Percentiles rank a stretch among this genome's conserved stretches.
These are phyloP conservation scores for Oryzias melastigma DNA, from an alignment of 2,113 vertebrate genomes.

Conservation along the genomic window DNA sequence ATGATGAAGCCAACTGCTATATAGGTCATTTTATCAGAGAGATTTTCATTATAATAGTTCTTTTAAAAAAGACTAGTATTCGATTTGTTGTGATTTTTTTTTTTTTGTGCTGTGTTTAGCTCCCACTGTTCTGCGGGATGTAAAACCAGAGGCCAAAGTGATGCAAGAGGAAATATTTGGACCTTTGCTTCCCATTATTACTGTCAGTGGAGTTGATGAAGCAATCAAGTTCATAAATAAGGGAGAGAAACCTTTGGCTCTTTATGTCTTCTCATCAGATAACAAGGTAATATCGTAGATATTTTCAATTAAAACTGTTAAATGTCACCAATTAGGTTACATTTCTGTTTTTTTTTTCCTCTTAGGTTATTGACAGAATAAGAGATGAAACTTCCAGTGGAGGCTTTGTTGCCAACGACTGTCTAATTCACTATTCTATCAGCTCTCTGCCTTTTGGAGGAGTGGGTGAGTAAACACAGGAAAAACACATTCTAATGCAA, in stretches of 20 bases:
- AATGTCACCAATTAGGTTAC: neutral
- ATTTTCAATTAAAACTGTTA: neutral
- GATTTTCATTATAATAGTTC: neutral
- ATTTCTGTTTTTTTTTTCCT: neutral
- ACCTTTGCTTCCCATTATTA: constrained; percentile 87
- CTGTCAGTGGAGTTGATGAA: constrained; percentile 76
- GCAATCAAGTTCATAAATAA: constrained; percentile 89
- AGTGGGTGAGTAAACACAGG: constrained; percentile 79
- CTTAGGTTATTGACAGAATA: constrained; percentile 81
- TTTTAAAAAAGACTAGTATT: neutral
- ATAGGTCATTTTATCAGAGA: constrained; percentile 77
- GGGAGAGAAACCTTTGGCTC: constrained; percentile 89
- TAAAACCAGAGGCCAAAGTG: constrained; percentile 83
- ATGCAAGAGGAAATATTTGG: constrained; percentile 99
- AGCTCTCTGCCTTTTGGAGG: constrained; percentile 86
- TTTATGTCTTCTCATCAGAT: constrained; percentile 86
- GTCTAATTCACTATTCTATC: constrained; percentile 81
- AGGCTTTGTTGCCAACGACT: constrained; percentile 84
- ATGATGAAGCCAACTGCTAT: constrained; percentile 84
- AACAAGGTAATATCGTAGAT: constrained; percentile 75
- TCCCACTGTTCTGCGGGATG: constrained; percentile 85
- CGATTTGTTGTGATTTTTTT: neutral
- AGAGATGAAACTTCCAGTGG: constrained; percentile 86
- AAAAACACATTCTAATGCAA: neutral
- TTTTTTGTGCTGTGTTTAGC: constrained; percentile 66